Percentiles rank a stretch among this genome's conserved stretches.
phyloP scores from a whole-genome alignment of 1,140 invertebrate species.

The Tetragnatha versicolor region DNA sequence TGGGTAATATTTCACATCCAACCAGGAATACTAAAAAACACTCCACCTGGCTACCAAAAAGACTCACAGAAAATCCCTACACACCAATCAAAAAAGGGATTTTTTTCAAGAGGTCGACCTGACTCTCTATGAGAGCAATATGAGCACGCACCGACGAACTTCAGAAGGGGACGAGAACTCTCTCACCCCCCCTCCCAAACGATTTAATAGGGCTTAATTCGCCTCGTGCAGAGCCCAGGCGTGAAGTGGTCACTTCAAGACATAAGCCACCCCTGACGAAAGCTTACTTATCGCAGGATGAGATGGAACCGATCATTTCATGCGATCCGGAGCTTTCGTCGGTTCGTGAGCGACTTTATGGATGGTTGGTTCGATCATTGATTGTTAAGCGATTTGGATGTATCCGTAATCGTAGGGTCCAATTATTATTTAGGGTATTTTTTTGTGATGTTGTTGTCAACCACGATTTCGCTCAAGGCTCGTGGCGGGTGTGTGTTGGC shows the following conservation, averaged over 20 bases:
- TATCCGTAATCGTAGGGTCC: background rate
- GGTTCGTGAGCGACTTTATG: slow-evolving; percentile 28
- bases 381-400: slow-evolving; percentile 12
- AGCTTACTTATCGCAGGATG: background rate
- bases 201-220: slow-evolving; percentile 13
- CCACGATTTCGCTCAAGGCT: background rate
- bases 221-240: slow-evolving; percentile 23
- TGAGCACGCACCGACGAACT: slow-evolving; percentile 13
- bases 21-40: too few relatives aligned
- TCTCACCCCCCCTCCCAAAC: background rate
- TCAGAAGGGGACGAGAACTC: background rate
- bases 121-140: slow-evolving; percentile 4
- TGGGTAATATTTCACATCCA: too few relatives aligned
- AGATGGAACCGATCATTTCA: slow-evolving; percentile 9
- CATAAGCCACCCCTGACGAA: slow-evolving; percentile 15
- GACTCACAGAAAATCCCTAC: too few relatives aligned
- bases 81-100: too few relatives aligned
- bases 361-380: slow-evolving; percentile 24
- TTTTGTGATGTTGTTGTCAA: background rate
- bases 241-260: slow-evolving; percentile 30
- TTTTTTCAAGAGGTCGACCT: too few relatives aligned
- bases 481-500: background rate
- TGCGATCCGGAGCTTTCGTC: slow-evolving; percentile 27
- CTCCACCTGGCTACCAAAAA: too few relatives aligned
- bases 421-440: too few relatives aligned